Base-by-base conservation (phyloP, 1,140 invertebrate genomes). In the Aphaenogaster rudis region DNA sequence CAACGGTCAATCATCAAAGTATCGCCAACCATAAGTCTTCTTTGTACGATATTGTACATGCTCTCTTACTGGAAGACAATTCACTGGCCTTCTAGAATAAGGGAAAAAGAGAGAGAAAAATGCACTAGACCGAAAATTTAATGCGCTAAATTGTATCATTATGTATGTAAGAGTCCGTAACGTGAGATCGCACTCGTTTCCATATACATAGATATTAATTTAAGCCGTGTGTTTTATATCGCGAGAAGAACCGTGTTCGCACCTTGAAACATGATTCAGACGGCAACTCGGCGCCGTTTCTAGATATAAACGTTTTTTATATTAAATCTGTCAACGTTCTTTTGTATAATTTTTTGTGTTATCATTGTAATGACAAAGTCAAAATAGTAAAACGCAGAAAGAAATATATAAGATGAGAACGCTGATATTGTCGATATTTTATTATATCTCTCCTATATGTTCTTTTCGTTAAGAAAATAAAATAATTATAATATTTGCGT, bases 241-340 rank as follows among this genome's bases (percentile, higher is more conserved):
- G 39, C 1, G 33, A 79, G 66, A 45, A 48, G 48, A 48, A 28
- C 50, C 17, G 69, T 72, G 45, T 77, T 64, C 45, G 33, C 28
- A 33, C 45, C n/a, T 61, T 42, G 0, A 15, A 39, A 64, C n/a
- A 85, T 13, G 67, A 50, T 42, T 67, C n/a, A 76, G 17, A 79
- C 17, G 54, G 39, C 33, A 9, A 33, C 0, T 42, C 21, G 11
- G 4, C 9, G 61, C 13, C 17, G 33, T 76, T 84, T 8, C n/a
- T 45, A 84, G 28, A 84, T 39, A 61, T 85, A 66, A 84, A 74
- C 69, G 76, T 76, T 91, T 86, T 91, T 91, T 91, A 88, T 86
- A 91, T 84, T 21, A 77, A 91, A 86, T 71, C 77, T 66, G n/a
- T 42, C 33, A 36, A 82, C 13, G 63, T 91, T 90, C 45, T 54